Evolutionary conservation across 2,797 vertebrate species (phyloP), one percentile per base, ranked within the genome.

Genomic region (Microcaecilia unicolor): DNA sequence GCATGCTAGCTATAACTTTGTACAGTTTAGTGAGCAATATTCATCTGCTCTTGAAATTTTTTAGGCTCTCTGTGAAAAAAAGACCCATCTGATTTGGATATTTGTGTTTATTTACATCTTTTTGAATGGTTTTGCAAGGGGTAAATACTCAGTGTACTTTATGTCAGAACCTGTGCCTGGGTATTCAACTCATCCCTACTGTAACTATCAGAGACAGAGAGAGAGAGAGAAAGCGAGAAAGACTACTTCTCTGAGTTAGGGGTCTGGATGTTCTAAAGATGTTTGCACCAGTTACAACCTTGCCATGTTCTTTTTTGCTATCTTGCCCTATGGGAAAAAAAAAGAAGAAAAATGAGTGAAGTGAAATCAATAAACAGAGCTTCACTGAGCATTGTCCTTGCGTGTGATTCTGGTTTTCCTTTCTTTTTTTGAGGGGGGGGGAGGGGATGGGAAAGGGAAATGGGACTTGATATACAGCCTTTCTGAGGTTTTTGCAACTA

Each of bases 1-100:
- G 80, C 80, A 83, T 84, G 80, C 80, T 73, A 78, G 76, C 72
- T 80, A 77, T 82, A n/a, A 63, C 65, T 78, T 80, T 83, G 83
- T 85, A 84, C 72, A 83, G 74, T 83, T 48, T 83, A 85, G 78
- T 75, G 67, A 68, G 67, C 76, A 81, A 66, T 83, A 81, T 78
- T 83, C 80, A 77, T 67, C 79, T 84, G 70, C 63, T 80, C 79
- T 76, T 67, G 11, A 67, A 78, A 83, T 76, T 78, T 66, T 79
- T 74, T 78, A 78, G 57, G 67, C 69, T 74, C 72, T 76, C 31
- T 70, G 51, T 73, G 72, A 73, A 78, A 73, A 73, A n/a, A 73
- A 67, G 74, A 80, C 30, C n/a, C n/a, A 77, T 58, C 64, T 77
- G 59, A 70, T 66, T 67, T 61, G 59, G 61, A 70, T 58, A 53